Evolutionary conservation across 92 coral and sea anemone genomes (phyloP).

Genomic region (Umimayanthus chanpuru): DNA sequence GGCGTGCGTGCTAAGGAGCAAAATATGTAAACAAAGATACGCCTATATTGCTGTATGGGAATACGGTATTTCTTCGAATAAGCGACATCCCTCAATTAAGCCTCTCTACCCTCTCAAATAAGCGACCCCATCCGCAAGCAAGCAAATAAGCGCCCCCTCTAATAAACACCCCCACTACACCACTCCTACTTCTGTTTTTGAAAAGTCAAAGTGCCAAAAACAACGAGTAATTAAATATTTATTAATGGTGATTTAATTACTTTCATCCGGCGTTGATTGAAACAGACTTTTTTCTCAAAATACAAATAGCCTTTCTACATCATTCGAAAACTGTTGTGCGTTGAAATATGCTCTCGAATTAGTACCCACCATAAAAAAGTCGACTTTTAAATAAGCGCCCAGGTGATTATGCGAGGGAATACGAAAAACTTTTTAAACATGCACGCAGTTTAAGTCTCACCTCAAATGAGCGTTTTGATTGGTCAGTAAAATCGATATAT

Average conservation of each 20-base stretch:
- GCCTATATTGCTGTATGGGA: too few species aligned
- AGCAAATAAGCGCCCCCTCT: too few species aligned
- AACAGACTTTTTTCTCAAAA: not conserved
- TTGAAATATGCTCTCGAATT: not conserved
- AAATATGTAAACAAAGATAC: too few species aligned
- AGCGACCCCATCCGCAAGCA: too few species aligned
- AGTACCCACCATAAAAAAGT: not conserved
- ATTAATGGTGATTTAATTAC: not conserved
- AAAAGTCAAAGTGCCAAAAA: too few species aligned
- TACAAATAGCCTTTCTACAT: not conserved
- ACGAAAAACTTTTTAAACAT: not conserved
- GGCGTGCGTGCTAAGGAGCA: too few species aligned
- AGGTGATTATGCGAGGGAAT: not conserved
- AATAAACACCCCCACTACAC: too few species aligned
- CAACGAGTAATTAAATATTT: not conserved
- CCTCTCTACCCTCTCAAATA: too few species aligned
- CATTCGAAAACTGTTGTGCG: conserved; percentile 7
- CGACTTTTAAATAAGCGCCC: not conserved
- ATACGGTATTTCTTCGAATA: too few species aligned
- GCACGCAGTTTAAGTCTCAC: not conserved
- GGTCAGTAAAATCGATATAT: not conserved
- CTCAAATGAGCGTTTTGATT: not conserved
- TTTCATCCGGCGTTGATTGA: not conserved
- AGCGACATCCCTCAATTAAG: too few species aligned
- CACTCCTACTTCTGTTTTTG: too few species aligned